Conservation (phyloP, 2,113 vertebrate genomes). For the Gopherus evgoodei region DNA sequence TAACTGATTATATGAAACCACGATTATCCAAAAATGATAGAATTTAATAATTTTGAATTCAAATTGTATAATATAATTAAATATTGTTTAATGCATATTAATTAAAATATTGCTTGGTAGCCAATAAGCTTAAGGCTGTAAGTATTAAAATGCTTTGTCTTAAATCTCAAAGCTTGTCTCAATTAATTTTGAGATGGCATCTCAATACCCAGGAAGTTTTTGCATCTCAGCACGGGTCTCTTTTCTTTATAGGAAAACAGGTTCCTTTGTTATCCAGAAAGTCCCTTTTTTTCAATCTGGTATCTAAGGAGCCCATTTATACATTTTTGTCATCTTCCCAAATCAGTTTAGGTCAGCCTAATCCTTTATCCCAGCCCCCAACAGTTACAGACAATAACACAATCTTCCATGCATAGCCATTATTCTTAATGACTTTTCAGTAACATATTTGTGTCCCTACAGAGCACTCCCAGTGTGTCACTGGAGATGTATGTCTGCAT, state of each 20-base stretch:
- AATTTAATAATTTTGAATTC: neutral
- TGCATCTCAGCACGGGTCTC: fast-evolving
- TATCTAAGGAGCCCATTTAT: neutral
- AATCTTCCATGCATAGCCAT: neutral
- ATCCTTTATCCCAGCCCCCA: neutral
- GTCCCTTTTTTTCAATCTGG: neutral
- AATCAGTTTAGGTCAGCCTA: neutral
- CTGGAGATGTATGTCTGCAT: neutral
- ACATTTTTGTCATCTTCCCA: neutral
- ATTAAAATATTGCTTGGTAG: neutral
- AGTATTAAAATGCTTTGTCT: neutral
- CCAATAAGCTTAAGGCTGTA: neutral
- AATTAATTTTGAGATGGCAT: neutral
- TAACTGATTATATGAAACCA: neutral
- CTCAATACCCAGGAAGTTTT: neutral
- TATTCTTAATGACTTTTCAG: neutral
- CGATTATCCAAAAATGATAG: neutral
- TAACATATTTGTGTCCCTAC: neutral
- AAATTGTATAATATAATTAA: neutral
- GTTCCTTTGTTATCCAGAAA: neutral
- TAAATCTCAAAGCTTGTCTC: neutral
- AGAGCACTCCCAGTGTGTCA: neutral
- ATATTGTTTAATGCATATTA: neutral
- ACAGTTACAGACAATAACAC: neutral
- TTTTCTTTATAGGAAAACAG: neutral